phyloP scores from a whole-genome alignment of 2,888 invertebrate genomes.

The Thecocarcelia acutangulata region DNA sequence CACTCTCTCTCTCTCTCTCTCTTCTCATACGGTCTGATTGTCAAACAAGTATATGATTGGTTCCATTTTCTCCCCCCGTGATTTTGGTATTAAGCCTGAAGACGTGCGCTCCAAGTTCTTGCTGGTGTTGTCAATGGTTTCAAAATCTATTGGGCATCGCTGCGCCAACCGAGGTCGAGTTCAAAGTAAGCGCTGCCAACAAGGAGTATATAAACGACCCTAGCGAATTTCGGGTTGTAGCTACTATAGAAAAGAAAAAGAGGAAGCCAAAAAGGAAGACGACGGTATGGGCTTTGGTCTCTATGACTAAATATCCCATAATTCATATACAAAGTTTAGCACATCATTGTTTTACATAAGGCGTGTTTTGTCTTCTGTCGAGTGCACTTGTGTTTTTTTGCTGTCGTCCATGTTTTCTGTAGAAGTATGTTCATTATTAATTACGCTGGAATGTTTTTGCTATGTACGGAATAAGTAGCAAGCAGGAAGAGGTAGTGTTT shows the following conservation, averaged over 20 bases:
- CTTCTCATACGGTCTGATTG: slow-evolving; percentile 98
- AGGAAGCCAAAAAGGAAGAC: slow-evolving; percentile 91
- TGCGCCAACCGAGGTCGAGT: slow-evolving; percentile 96
- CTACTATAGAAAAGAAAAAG: slow-evolving; percentile 85
- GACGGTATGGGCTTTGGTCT: slow-evolving; percentile 99
- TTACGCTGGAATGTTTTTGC: no score
- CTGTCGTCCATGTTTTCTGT: no score
- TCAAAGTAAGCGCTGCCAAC: slow-evolving; percentile 95
- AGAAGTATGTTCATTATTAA: no score
- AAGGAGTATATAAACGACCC: slow-evolving; percentile 98
- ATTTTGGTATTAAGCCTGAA: slow-evolving; percentile 98
- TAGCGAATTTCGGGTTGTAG: slow-evolving; percentile 92
- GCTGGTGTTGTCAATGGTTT: slow-evolving; percentile 97
- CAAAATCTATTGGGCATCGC: slow-evolving; percentile 98
- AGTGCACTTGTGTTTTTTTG: no score
- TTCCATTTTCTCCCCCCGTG: slow-evolving; percentile 97
- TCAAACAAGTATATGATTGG: slow-evolving; percentile 99
- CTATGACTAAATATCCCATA: slow-evolving; percentile 87
- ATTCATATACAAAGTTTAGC: slow-evolving; percentile 33
- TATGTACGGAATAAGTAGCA: no score
- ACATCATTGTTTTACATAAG: no score
- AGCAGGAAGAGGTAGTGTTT: no score
- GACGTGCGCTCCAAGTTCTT: slow-evolving; percentile 94
- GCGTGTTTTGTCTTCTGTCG: no score
- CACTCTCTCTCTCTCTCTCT: no score